Conservation (phyloP, 2,797 vertebrate genomes). For the Hippocampus kuda region DNA sequence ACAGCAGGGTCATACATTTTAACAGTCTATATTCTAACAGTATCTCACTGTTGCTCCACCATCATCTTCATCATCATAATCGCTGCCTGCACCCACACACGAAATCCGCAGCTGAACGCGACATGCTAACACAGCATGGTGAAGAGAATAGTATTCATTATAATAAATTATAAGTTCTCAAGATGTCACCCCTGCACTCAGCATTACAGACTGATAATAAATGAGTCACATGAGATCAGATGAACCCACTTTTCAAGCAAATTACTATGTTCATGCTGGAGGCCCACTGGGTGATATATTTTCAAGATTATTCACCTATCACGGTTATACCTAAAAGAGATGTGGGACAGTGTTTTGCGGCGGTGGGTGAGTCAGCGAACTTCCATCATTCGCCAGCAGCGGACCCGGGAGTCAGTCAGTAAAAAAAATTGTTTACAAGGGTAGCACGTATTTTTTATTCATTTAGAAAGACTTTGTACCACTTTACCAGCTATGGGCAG, state of each 20-base stretch:
- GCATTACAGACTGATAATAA: neutral
- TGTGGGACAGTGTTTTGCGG: neutral
- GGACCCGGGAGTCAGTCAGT: too few relatives aligned
- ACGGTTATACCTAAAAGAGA: neutral
- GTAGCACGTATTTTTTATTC: too few relatives aligned
- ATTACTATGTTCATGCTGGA: neutral
- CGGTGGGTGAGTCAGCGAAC: too few relatives aligned
- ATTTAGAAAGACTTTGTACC: too few relatives aligned
- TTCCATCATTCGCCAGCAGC: too few relatives aligned
- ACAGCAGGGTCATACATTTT: constrained; percentile 20
- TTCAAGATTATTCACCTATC: constrained; percentile 16
- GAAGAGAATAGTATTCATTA: constrained; percentile 25
- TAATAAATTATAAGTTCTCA: constrained; percentile 25
- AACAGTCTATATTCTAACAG: constrained; percentile 28
- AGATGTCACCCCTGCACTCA: constrained; percentile 13
- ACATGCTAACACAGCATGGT: constrained; percentile 38
- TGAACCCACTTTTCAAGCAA: neutral
- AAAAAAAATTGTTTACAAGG: too few relatives aligned
- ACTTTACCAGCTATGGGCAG: too few relatives aligned
- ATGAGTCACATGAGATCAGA: constrained; percentile 1
- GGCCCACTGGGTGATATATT: constrained; percentile 13
- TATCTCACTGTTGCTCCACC: constrained; percentile 36
- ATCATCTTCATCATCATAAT: constrained; percentile 50
- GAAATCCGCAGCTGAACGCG: constrained; percentile 33
- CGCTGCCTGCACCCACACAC: constrained; percentile 33